A percentile compares a stretch with the other conserved stretches of the same genome.
phyloP scores from a whole-genome alignment of 2,888 invertebrate genomes.

The Tenodera sinensis region DNA sequence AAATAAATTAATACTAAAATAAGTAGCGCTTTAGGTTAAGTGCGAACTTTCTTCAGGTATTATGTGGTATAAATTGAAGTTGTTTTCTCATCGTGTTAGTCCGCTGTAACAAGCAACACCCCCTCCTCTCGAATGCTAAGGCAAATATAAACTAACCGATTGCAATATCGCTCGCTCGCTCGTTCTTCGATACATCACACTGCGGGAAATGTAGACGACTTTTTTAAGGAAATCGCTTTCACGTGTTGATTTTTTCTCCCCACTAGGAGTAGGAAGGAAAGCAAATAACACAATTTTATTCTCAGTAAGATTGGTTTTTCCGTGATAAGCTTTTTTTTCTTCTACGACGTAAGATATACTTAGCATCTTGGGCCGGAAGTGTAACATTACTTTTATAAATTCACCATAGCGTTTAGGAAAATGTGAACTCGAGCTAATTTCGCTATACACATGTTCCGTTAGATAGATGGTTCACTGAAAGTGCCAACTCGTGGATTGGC shows the following conservation, averaged over 20 bases:
- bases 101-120: not conserved
- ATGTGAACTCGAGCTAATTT: too few species aligned
- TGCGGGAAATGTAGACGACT: not conserved
- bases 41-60: not conserved
- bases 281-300: not conserved
- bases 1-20: too few species aligned
- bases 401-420: too few species aligned
- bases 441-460: too few species aligned
- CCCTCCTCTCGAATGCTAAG: not conserved
- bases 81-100: not conserved
- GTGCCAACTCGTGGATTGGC: too few species aligned
- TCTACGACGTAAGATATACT: too few species aligned
- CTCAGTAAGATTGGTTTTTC: not conserved
- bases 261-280: not conserved
- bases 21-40: not conserved
- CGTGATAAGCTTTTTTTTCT: not conserved
- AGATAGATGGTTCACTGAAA: too few species aligned
- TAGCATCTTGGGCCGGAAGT: too few species aligned
- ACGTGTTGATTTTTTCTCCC: not conserved
- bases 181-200: not conserved
- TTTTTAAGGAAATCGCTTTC: not conserved
- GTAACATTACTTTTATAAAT: too few species aligned
- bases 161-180: not conserved
- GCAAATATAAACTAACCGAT: not conserved
- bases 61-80: not conserved